Conservation (phyloP, 2,113 vertebrate species). For the Eulacestoma nigropectus region DNA sequence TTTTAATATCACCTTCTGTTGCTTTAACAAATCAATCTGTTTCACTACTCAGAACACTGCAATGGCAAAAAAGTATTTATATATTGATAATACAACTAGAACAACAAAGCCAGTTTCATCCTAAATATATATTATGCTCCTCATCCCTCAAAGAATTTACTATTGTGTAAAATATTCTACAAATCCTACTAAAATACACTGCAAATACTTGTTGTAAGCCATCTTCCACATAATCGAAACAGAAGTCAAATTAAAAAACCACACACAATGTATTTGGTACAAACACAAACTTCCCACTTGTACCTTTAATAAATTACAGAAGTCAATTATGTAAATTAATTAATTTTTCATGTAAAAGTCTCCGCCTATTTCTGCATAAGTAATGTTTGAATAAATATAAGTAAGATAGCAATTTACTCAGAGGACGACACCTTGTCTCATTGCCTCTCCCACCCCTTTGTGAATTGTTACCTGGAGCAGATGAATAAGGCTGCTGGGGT, state of each 20-base stretch:
- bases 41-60: neutral
- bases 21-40: neutral
- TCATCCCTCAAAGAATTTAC: neutral
- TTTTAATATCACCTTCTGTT: neutral
- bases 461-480: constrained; percentile 72
- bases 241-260: neutral
- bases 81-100: neutral
- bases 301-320: neutral
- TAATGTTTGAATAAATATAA: neutral
- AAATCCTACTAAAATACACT: neutral
- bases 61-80: neutral
- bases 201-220: neutral
- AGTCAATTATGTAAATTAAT: neutral
- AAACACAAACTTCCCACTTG: neutral
- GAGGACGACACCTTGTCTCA: neutral
- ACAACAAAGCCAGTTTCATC: neutral
- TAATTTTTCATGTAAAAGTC: neutral
- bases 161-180: neutral
- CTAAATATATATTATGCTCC: neutral
- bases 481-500: constrained; percentile 59
- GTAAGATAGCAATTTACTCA: neutral
- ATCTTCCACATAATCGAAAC: neutral
- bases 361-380: neutral
- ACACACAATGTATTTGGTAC: neutral
- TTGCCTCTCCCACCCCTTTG: neutral